Conservation (phyloP, 2,797 vertebrate genomes). For the Enteromius anoplus region DNA sequence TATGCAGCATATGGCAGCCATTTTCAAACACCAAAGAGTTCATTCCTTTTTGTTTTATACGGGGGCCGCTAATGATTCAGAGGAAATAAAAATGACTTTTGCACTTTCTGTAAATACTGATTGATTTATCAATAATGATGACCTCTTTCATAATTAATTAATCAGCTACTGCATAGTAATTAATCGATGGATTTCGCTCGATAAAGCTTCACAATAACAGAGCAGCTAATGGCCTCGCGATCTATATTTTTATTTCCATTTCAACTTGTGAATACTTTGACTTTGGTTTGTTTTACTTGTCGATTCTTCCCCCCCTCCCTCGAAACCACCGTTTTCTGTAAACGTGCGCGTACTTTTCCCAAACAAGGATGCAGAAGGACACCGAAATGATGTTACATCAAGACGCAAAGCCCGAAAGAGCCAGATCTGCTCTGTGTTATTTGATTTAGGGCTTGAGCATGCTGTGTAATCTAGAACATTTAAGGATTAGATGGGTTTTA, state of each 20-base stretch:
- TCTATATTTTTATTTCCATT: conserved; percentile 58
- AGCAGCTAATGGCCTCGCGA: conserved; percentile 79
- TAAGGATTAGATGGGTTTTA: conserved; percentile 42
- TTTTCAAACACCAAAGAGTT: conserved; percentile 62
- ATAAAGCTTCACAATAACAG: conserved; percentile 80
- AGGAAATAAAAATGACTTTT: conserved; percentile 79
- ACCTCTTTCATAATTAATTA: conserved; percentile 82
- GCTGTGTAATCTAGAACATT: conserved; percentile 25
- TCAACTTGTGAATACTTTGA: conserved; percentile 32
- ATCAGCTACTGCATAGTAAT: conserved; percentile 83
- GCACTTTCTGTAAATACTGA: conserved; percentile 79
- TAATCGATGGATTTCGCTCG: conserved; percentile 78
- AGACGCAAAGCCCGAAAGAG: conserved; percentile 28
- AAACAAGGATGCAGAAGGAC: conserved; percentile 33
- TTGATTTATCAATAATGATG: conserved; percentile 83
- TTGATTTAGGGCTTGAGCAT: conserved; percentile 31
- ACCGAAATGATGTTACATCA: conserved; percentile 22
- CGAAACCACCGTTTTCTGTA: conserved; percentile 4
- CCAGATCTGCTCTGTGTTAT: conserved; percentile 28
- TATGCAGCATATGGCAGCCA: conserved; percentile 73
- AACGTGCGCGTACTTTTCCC: conserved; percentile 6
- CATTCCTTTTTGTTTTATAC: conserved; percentile 47
- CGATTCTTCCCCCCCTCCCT: neutral
- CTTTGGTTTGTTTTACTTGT: conserved; percentile 2
- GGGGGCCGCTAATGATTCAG: conserved; percentile 75